phyloP scores from a whole-genome alignment of 1,140 invertebrate species.

The Bombus vancouverensis region DNA sequence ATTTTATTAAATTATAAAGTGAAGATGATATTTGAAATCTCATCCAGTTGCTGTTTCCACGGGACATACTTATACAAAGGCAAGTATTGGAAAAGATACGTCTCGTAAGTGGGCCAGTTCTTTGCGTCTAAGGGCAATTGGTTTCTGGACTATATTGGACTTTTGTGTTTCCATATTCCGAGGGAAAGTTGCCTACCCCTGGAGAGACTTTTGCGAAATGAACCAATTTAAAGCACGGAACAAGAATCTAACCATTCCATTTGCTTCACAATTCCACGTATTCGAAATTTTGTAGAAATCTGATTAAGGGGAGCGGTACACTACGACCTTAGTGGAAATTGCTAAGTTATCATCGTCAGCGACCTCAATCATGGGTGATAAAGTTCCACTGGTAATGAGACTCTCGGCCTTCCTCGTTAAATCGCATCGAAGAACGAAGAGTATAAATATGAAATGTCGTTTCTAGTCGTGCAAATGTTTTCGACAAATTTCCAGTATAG shows the following conservation, averaged over 20 bases:
- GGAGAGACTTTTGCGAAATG: slow-evolving; percentile 31
- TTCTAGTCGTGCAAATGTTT: background rate
- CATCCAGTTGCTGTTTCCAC: background rate
- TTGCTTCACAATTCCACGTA: background rate
- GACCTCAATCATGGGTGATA: slow-evolving; percentile 47
- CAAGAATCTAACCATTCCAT: slow-evolving; percentile 14
- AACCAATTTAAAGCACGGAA: slow-evolving; percentile 50
- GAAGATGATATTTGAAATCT: background rate
- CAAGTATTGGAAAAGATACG: slow-evolving; percentile 8
- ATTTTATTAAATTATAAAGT: background rate
- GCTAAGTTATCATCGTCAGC: slow-evolving; percentile 34
- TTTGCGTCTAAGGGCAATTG: slow-evolving; percentile 1
- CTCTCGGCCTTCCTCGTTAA: slow-evolving; percentile 34
- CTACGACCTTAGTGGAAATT: slow-evolving; percentile 30
- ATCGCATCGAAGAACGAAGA: slow-evolving; percentile 40
- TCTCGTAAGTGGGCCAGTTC: slow-evolving; percentile 13
- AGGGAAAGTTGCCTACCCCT: background rate
- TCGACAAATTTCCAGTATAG: background rate
- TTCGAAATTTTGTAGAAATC: slow-evolving; percentile 44
- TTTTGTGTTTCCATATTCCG: slow-evolving; percentile 14
- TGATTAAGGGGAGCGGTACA: slow-evolving; percentile 38
- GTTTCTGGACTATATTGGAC: slow-evolving; percentile 3
- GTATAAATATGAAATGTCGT: slow-evolving; percentile 25
- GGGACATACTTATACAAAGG: background rate
- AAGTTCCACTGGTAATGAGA: slow-evolving; percentile 47